Evolutionary conservation across 2,888 invertebrate species (phyloP), one percentile per base, ranked within the genome.

Genomic region (Polydrusus pterygomalis): DNA sequence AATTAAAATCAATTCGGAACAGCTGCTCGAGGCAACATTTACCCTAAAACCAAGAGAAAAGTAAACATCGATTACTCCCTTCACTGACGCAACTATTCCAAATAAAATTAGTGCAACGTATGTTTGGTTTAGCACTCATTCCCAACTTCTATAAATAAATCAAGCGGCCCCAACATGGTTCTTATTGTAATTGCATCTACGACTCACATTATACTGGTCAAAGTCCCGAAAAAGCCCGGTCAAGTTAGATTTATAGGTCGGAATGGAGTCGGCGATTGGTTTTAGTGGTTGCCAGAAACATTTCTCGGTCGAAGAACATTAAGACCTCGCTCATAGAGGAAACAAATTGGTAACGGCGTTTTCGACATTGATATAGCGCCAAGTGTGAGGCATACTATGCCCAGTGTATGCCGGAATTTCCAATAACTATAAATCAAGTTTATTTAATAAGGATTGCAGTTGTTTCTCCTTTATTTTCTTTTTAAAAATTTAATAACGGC

Each of bases 241-340:
- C 71, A 72, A 76, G 75, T 43, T 38, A 81, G 81, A 82, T 82
- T 82, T 82, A 82, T 81, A 30, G 79, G 74, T 78, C 77, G 72
- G 80, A 81, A 82, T 81, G 79, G 81, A 82, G 80, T 81, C 79
- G 80, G 81, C 82, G 82, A 82, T 82, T 82, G 82, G 82, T 82
- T 82, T 82, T 81, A 78, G 81, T 78, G 81, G 82, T 82, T 81
- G 82, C 81, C 81, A 81, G 80, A 80, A 81, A 80, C 70, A 74
- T 74, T 81, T 81, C 81, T 79, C 80, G 79, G 74, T 77, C 71
- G 68, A 58, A 72, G 76, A 79, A 77, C 79, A 80, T 80, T 81
- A 81, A 81, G 79, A 80, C 80, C 75, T 77, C 63, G 64, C 76
- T 77, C 70, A 74, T 75, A 70, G 74, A 70, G 77, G 78, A 76